A percentile compares a stretch with the other conserved stretches of the same genome.
phyloP scores from a whole-genome alignment of 2,888 invertebrate genomes.

The Acronicta alni region DNA sequence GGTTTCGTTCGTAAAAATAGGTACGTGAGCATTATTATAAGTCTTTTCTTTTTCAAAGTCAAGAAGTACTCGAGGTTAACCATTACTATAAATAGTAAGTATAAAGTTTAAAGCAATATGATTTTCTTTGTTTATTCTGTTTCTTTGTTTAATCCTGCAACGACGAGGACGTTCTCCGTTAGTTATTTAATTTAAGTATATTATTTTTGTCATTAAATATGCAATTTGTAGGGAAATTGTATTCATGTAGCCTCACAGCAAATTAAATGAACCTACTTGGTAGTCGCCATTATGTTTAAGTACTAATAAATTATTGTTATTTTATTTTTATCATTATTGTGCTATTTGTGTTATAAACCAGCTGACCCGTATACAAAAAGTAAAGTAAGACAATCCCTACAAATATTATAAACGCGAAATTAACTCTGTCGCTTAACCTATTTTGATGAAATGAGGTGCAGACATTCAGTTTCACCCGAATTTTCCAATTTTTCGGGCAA shows the following conservation, averaged over 20 bases:
- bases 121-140: not conserved
- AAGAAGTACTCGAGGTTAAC: not conserved
- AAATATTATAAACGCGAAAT: no score
- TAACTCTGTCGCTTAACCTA: no score
- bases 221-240: conserved; percentile 31
- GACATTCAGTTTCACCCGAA: no score
- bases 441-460: no score
- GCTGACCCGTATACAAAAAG: not conserved
- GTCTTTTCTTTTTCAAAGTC: conserved; percentile 1
- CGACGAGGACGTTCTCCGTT: not conserved
- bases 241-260: conserved; percentile 12
- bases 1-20: no score
- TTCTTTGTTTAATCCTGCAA: conserved; percentile 20
- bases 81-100: conserved; percentile 3
- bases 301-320: not conserved
- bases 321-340: not conserved
- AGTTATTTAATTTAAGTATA: conserved; percentile 19
- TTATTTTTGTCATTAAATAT: conserved; percentile 20
- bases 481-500: no score
- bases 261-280: conserved; percentile 13
- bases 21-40: no score
- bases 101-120: not conserved
- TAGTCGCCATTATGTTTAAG: not conserved
- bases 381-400: no score
- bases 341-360: not conserved